phyloP scores from a whole-genome alignment of 2,888 invertebrate genomes.

The Ligdia adustata region DNA sequence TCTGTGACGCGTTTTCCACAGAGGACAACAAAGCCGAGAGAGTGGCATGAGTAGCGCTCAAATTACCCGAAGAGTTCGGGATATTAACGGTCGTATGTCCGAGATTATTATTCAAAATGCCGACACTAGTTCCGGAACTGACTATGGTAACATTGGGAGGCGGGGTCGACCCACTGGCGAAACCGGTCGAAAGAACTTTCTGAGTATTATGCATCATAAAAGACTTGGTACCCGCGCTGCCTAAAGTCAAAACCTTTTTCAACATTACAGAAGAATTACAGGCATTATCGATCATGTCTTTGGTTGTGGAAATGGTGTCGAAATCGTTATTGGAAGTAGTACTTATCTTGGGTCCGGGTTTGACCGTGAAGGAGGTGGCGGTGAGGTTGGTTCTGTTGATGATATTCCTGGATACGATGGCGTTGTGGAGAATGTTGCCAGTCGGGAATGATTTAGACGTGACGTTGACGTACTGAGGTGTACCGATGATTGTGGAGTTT shows the following conservation, averaged over 20 bases:
- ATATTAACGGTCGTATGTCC: conserved; percentile 56
- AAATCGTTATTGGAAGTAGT: conserved; percentile 58
- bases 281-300: conserved; percentile 80
- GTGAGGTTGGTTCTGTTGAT: conserved; percentile 65
- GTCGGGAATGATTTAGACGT: conserved; percentile 77
- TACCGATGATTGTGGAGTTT: conserved; percentile 67
- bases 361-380: conserved; percentile 68
- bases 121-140: conserved; percentile 67
- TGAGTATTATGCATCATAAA: conserved; percentile 82
- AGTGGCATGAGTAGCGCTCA: conserved; percentile 80
- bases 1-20: conserved; percentile 34
- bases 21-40: conserved; percentile 73
- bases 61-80: conserved; percentile 64
- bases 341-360: conserved; percentile 66
- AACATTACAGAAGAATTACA: conserved; percentile 81
- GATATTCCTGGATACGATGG: conserved; percentile 77
- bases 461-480: conserved; percentile 78
- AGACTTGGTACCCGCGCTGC: conserved; percentile 75
- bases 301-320: conserved; percentile 74
- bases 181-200: conserved; percentile 75
- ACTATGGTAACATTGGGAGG: conserved; percentile 80
- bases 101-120: conserved; percentile 56
- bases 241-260: conserved; percentile 78
- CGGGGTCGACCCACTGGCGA: conserved; percentile 71
- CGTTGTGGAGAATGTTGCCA: conserved; percentile 79